Evolutionary conservation across 1,140 invertebrate species (phyloP).

Genomic region (Cryptotermes secundus): DNA sequence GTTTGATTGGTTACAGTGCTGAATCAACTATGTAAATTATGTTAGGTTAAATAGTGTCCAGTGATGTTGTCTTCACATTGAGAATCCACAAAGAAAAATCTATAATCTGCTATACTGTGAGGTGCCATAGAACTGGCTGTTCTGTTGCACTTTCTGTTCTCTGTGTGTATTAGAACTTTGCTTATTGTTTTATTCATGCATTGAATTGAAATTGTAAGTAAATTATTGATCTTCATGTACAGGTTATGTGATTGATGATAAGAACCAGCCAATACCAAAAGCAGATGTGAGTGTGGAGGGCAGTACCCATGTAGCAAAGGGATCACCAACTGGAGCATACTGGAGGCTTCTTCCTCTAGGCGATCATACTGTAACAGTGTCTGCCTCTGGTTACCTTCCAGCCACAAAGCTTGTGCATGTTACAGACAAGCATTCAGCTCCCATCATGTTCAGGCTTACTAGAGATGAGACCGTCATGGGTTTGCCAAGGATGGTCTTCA

Average conservation of each 20-base stretch:
- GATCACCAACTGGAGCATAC: slow-evolving; percentile 62
- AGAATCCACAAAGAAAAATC: too few species aligned
- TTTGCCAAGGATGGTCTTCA: slow-evolving; percentile 70
- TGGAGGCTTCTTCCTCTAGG: slow-evolving; percentile 56
- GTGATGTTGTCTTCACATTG: too few species aligned
- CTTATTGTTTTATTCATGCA: not conserved
- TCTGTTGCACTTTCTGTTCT: too few species aligned
- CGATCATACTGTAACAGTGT: slow-evolving; percentile 55
- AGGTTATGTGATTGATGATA: slow-evolving; percentile 61
- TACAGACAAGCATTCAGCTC: slow-evolving; percentile 46
- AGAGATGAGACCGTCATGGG: slow-evolving; percentile 67
- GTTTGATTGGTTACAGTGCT: too few species aligned
- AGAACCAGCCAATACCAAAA: slow-evolving; percentile 66
- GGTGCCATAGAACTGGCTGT: too few species aligned
- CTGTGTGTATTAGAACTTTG: too few species aligned
- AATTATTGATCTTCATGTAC: slow-evolving; percentile 38
- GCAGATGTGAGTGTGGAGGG: slow-evolving; percentile 74
- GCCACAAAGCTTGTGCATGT: slow-evolving; percentile 55
- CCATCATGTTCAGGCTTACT: slow-evolving; percentile 65
- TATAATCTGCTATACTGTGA: too few species aligned
- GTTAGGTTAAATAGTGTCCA: too few species aligned
- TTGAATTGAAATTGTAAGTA: not conserved
- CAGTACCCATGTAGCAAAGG: slow-evolving; percentile 68
- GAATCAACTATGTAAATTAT: too few species aligned
- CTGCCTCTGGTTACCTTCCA: slow-evolving; percentile 55